phyloP scores from a whole-genome alignment of 1,140 invertebrate genomes.

The Lanistes nyassanus region DNA sequence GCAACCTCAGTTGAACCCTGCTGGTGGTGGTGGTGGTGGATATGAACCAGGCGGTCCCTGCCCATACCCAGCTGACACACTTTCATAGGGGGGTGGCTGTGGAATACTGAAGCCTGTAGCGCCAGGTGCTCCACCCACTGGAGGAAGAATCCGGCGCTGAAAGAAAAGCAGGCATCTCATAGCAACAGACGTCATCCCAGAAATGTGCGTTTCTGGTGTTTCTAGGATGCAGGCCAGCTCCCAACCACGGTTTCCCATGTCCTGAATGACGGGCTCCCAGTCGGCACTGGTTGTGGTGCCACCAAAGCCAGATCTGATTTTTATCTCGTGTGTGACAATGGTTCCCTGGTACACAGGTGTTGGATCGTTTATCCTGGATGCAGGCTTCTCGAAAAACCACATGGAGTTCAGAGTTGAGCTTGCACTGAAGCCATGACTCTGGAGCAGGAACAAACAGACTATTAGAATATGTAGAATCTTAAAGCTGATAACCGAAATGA shows the following conservation, averaged over 20 bases:
- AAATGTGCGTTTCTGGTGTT: slow-evolving; percentile 32
- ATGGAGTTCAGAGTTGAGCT: slow-evolving; percentile 29
- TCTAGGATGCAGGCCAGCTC: slow-evolving; percentile 50
- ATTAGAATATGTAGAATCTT: too few relatives aligned
- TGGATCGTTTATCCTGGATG: slow-evolving; percentile 36
- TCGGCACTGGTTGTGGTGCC: slow-evolving; percentile 22
- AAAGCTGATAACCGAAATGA: too few relatives aligned
- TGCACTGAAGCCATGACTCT: slow-evolving; percentile 24
- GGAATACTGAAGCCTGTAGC: background rate
- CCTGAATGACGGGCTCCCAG: slow-evolving; percentile 44
- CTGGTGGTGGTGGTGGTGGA: background rate
- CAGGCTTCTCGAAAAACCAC: slow-evolving; percentile 53
- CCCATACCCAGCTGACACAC: background rate
- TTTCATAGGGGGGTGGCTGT: slow-evolving; percentile 4
- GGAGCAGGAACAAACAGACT: background rate
- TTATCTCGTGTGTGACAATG: slow-evolving; percentile 39
- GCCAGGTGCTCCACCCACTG: background rate
- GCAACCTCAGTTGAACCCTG: background rate
- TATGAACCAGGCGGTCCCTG: background rate
- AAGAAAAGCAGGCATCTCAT: slow-evolving; percentile 39
- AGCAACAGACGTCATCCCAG: slow-evolving; percentile 3
- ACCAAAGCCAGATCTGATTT: slow-evolving; percentile 33
- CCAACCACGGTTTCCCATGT: slow-evolving; percentile 48
- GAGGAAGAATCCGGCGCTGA: slow-evolving; percentile 34
- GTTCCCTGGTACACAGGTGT: slow-evolving; percentile 48